Evolutionary conservation across 2,113 vertebrate genomes (phyloP).

Genomic region (Uria lomvia): DNA sequence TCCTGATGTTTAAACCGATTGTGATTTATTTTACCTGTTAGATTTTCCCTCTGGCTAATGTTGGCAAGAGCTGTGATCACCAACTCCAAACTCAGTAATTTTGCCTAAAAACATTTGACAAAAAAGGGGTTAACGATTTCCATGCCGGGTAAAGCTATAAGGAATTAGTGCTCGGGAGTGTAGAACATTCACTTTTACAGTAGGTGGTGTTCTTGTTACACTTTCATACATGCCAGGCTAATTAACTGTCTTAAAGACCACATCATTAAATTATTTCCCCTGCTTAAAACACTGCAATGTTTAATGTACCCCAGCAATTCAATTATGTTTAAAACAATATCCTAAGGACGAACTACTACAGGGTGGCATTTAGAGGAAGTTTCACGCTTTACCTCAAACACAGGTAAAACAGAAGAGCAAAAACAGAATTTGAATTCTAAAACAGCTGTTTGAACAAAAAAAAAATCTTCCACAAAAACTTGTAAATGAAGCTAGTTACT

Average conservation of each 20-base stretch:
- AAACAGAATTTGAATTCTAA: not conserved
- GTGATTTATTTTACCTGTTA: not conserved
- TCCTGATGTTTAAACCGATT: not conserved
- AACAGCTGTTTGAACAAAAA: not conserved
- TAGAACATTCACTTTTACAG: slow-evolving; percentile 81
- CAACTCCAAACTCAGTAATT: not conserved
- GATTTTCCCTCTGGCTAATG: not conserved
- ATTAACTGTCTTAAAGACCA: slow-evolving; percentile 79
- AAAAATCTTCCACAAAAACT: not conserved
- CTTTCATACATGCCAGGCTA: slow-evolving; percentile 80
- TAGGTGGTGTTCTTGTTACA: slow-evolving; percentile 88
- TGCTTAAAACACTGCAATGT: slow-evolving; percentile 72
- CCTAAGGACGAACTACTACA: slow-evolving; percentile 15
- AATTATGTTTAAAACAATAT: slow-evolving; percentile 70
- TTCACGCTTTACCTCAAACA: not conserved
- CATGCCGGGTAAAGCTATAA: slow-evolving; percentile 56
- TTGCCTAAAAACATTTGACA: slow-evolving; percentile 46
- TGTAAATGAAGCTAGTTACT: not conserved
- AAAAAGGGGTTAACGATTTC: slow-evolving; percentile 68
- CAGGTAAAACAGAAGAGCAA: slow-evolving; percentile 38
- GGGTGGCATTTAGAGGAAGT: slow-evolving; percentile 25
- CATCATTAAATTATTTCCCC: slow-evolving; percentile 76
- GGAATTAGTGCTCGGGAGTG: slow-evolving; percentile 69
- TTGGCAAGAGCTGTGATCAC: not conserved
- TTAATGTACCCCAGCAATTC: slow-evolving; percentile 73